These are phyloP conservation scores for Mesitornis unicolor DNA, from an alignment of 2,113 vertebrate species.

Conservation along the genomic window DNA sequence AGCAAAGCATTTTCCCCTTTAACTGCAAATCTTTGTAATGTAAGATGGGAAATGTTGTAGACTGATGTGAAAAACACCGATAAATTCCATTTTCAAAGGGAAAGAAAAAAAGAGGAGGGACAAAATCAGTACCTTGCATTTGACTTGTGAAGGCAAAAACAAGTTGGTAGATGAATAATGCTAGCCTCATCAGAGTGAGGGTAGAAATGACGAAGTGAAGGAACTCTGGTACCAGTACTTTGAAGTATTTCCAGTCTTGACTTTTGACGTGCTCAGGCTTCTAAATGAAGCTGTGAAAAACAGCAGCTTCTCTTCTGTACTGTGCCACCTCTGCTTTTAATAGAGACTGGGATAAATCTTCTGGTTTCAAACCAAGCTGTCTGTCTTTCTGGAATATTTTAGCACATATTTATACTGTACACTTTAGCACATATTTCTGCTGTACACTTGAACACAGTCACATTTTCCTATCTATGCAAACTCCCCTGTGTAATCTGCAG, in stretches of 20 bases:
- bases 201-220: not conserved
- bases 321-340: not conserved
- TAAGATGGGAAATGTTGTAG: conserved; percentile 3
- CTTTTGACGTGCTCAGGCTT: not conserved
- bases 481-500: not conserved
- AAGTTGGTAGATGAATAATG: not conserved
- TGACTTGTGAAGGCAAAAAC: not conserved
- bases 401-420: not conserved
- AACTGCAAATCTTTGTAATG: not conserved
- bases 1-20: not conserved
- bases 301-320: not conserved
- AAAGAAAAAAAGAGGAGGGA: not conserved
- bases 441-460: not conserved
- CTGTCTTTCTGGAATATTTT: not conserved
- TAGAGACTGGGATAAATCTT: not conserved
- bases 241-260: not conserved
- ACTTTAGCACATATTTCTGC: not conserved
- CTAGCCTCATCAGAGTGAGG: not conserved
- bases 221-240: not conserved
- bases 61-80: not conserved
- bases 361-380: not conserved
- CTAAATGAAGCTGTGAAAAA: not conserved
- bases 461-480: not conserved
- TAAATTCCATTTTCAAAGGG: not conserved
- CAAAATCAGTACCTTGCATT: not conserved